Evolutionary conservation across 1,140 invertebrate species (phyloP), one percentile per base, ranked within the genome.

Genomic region (Tetranychus urticae): DNA sequence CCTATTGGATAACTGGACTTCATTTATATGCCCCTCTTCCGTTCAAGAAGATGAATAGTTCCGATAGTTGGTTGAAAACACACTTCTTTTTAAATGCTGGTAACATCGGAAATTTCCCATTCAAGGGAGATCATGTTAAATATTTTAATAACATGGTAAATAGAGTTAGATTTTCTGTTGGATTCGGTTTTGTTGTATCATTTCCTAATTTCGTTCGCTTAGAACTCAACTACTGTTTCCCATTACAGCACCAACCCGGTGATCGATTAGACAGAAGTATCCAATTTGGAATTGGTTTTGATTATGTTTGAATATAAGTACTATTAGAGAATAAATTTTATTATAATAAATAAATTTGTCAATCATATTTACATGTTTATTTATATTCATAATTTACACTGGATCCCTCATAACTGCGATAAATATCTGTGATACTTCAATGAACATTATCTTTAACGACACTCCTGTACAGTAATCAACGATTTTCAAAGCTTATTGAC

Each of bases 31-130:
- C 82, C 7, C 88, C 88, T 45, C 74, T 92, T 56, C 88, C 88
- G 48, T 90, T 91, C 71, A 77, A 78, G 61, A 81, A 83, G 3
- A 80, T 81, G 23, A 74, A 76, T 66, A 62, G 55, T 50, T 35
- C 46, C 2, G 81, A 81, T 58, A 80, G 81, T 36, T 80, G 90
- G 65, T 86, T 89, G 68, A 77, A 82, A 60, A 79, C 84, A 8
- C 88, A 92, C 70, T 77, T 83, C 47, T 93, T 92, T 74, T 65
- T 86, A 54, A 91, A 87, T 72, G 81, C 78, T 56, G 88, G 88
- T 59, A 87, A 85, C 69, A 74, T 86, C 59, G 77, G 76, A 5
- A 76, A 82, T 67, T 71, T 79, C 61, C 67, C 73, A 48, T 70
- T 66, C 68, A 68, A 64, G 46, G 67, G 71, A 47, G 68, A 73